Evolutionary conservation across 92 coral and sea anemone species (phyloP), one percentile per base, ranked within the genome.

Genomic region (Desmophyllum pertusum): DNA sequence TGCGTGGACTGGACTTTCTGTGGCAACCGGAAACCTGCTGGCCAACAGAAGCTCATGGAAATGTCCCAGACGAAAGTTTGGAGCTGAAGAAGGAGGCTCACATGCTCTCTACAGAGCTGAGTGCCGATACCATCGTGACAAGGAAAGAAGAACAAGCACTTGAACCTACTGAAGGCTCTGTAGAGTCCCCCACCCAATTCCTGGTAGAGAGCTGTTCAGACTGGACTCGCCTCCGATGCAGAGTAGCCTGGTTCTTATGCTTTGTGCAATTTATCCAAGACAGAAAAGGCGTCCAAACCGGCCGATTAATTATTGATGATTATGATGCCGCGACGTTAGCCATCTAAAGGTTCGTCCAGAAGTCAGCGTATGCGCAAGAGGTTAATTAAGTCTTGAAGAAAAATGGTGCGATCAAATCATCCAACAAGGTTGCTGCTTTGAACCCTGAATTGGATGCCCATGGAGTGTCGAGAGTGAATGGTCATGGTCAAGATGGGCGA

Each of bases 381-480:
- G n/a, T n/a, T n/a, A n/a, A n/a, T n/a, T n/a, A 45, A 15, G 50
- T 7, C 13, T 15, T 45, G 50, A 45, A 6, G 50, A 7, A 10
- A 15, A 45, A 45, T 45, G 50, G 50, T 45, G 50, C 9, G 1
- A 6, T 45, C 13, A 45, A 15, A 45, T 1, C 50, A 6, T 45
- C 50, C 5, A 45, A 15, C 50, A 45, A 45, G 50, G 13, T 45
- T 45, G 50, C 50, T 7, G 50, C 50, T 15, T 45, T 45, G 50
- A 86, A 81, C 31, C 90, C 93, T 23, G 67, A 52, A 40, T 65
- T 83, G n/a, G 85, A 86, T 69, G 66, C 48, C 37, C 72, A 51
- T 23, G 84, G 81, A 29, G 73, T 86, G 11, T 57, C 84, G 31
- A 37, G 89, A 62, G 86, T 79, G 45, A 39, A 62, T 38, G 89